These are phyloP conservation scores for Rotaria socialis DNA, from an alignment of 2,888 invertebrate species.

Conservation along the genomic window DNA sequence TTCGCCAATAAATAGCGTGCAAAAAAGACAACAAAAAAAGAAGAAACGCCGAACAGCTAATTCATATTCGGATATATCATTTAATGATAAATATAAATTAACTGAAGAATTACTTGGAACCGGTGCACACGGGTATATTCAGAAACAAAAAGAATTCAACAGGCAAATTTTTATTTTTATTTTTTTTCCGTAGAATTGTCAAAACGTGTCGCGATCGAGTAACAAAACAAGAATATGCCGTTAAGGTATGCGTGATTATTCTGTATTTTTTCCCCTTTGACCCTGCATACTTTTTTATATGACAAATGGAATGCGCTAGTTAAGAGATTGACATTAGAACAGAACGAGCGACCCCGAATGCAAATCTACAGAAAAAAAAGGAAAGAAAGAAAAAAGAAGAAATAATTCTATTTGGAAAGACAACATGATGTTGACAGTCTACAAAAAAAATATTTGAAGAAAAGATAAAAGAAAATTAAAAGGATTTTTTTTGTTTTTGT, in stretches of 20 bases:
- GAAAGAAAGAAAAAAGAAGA: neutral
- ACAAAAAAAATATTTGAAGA: neutral
- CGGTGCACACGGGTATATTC: conserved; percentile 24
- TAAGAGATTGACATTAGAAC: neutral
- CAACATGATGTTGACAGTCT: neutral
- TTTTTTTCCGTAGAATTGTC: neutral
- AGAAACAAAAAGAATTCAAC: neutral
- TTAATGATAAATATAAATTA: conserved; percentile 28
- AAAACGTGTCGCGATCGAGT: conserved; percentile 34
- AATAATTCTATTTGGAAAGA: neutral
- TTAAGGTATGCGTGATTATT: neutral
- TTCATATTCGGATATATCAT: conserved; percentile 30
- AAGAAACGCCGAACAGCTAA: conserved; percentile 18
- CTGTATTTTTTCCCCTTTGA: neutral
- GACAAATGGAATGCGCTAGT: neutral
- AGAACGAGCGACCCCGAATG: conserved; percentile 8
- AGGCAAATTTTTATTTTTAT: neutral
- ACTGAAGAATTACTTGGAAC: conserved; percentile 31
- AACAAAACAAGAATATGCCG: conserved; percentile 36
- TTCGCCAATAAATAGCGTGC: conserved; percentile 32
- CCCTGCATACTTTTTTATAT: neutral
- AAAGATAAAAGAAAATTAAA: neutral
- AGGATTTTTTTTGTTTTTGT: neutral
- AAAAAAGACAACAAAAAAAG: conserved; percentile 26
- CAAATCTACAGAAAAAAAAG: neutral